Evolutionary conservation across 2,888 invertebrate genomes (phyloP), one percentile per base, ranked within the genome.

Genomic region (Tipula lateralis): DNA sequence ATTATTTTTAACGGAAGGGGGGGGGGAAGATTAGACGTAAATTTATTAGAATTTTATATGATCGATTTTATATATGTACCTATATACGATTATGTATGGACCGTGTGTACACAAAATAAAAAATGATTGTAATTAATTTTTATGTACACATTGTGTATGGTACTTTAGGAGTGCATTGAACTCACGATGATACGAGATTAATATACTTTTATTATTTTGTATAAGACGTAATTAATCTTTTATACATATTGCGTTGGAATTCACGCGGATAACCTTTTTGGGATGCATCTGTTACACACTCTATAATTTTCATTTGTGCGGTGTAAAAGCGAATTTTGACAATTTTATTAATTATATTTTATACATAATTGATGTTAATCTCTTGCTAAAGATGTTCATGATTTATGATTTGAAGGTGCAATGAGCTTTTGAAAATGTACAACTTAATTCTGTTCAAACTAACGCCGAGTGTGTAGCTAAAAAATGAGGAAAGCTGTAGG

Each of bases 71-170:
- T 24, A 66, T 50, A 39, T 13, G 39, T 39, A 39, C 3, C 9
- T 39, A 39, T 16, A 16, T 44, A 16, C 44, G 44, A 16, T 16
- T 16, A n/a, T n/a, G n/a, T 44, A 9, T 44, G 19, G 44, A 24
- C 19, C 66, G 19, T 66, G 66, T n/a, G 24, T 66, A 66, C 66
- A 24, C 66, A 66, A 24, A 66, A 66, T 66, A 66, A 66, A 66
- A 66, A 66, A 66, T 66, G 24, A 66, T 66, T 24, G 66, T 66
- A 66, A 66, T 66, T 66, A 66, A 66, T 66, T 66, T 66, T 66
- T 66, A 66, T 66, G 66, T 24, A 66, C 66, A 24, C 66, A 66
- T 24, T 66, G 66, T 66, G 66, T 66, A 66, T 66, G 66, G 66
- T 66, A 66, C 66, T 24, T 66, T 66, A 66, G 9, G 24, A 66